A percentile compares a stretch with the other conserved stretches of the same genome.
phyloP scores from a whole-genome alignment of 2,113 vertebrate species.

The Micromys minutus region DNA sequence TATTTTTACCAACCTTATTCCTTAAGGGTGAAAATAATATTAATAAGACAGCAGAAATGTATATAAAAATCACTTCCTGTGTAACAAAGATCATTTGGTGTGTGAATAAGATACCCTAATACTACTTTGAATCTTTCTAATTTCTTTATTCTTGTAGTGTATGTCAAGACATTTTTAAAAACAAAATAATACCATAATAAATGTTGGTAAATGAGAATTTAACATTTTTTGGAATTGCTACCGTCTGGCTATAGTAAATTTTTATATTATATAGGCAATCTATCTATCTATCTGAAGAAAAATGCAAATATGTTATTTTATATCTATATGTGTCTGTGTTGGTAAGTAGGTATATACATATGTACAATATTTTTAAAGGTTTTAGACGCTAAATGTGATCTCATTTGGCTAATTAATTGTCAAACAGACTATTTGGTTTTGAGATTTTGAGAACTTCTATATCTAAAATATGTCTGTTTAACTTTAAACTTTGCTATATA shows the following conservation, averaged over 20 bases:
- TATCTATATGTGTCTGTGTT: not conserved
- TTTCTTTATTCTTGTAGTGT: not conserved
- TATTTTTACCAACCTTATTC: not conserved
- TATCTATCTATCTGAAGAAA: not conserved
- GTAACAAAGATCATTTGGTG: not conserved
- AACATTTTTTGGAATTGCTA: not conserved
- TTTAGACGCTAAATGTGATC: slow-evolving; percentile 11
- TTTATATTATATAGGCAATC: not conserved
- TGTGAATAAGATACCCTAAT: not conserved
- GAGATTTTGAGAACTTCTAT: not conserved
- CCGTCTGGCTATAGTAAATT: not conserved
- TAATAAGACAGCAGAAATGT: not conserved
- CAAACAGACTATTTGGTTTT: not conserved
- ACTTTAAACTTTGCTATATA: not conserved
- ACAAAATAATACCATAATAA: not conserved
- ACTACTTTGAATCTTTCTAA: not conserved
- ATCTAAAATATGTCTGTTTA: slow-evolving; percentile 32
- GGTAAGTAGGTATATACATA: not conserved
- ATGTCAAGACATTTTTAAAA: not conserved
- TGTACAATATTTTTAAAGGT: not conserved
- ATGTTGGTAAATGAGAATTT: not conserved
- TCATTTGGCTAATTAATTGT: not conserved
- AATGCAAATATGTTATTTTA: not conserved
- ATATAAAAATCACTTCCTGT: not conserved
- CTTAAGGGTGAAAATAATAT: not conserved